Evolutionary conservation across 1,140 invertebrate genomes (phyloP).

Genomic region (Brachionus manjavacas): DNA sequence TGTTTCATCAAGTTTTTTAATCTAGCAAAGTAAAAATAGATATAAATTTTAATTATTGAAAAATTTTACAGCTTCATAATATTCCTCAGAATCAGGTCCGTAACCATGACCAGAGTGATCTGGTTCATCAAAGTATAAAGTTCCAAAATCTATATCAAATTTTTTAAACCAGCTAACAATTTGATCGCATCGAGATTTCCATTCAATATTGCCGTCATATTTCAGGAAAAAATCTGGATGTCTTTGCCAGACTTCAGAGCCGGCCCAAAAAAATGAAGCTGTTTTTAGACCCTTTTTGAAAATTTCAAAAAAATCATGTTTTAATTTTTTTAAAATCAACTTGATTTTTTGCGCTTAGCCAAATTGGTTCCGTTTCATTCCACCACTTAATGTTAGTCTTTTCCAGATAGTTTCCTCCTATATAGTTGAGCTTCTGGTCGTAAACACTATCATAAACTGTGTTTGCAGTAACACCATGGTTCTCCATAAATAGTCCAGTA

Average conservation of each 20-base stretch:
- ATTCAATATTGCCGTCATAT: background rate
- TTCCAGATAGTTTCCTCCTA: background rate
- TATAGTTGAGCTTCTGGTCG: constrained; percentile 43
- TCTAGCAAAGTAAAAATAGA: background rate
- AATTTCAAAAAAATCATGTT: background rate
- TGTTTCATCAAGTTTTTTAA: constrained; percentile 11
- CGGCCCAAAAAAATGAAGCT: constrained; percentile 38
- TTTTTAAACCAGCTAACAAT: constrained; percentile 67
- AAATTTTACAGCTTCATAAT: background rate
- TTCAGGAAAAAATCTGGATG: constrained; percentile 29
- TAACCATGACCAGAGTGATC: constrained; percentile 62
- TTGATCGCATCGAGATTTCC: constrained; percentile 60
- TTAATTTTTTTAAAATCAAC: background rate
- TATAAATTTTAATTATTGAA: background rate
- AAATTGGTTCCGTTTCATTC: constrained; percentile 43
- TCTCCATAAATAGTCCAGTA: constrained; percentile 58
- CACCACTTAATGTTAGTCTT: constrained; percentile 44
- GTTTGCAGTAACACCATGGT: constrained; percentile 68
- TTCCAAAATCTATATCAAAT: constrained; percentile 58
- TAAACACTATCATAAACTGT: constrained; percentile 60
- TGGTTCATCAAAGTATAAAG: constrained; percentile 71
- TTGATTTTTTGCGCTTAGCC: constrained; percentile 42
- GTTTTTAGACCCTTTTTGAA: constrained; percentile 29
- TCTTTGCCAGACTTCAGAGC: constrained; percentile 24
- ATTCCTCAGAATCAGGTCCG: constrained; percentile 34